Percentiles rank a stretch among this genome's conserved stretches.
phyloP scores from a whole-genome alignment of 1,140 invertebrate genomes.

The Euborellia annulipes region DNA sequence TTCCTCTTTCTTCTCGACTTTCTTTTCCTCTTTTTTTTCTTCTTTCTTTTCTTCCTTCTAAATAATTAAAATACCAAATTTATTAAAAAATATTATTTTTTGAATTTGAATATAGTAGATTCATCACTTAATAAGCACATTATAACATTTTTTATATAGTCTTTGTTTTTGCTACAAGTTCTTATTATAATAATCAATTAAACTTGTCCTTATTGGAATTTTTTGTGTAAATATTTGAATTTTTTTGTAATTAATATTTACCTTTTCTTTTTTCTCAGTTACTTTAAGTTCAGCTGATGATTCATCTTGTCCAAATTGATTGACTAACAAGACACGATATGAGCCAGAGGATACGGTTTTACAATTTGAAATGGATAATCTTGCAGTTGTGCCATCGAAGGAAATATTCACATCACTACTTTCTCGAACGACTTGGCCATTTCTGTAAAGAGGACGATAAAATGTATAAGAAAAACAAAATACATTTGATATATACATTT shows the following conservation, averaged over 20 bases:
- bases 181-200: too few relatives aligned
- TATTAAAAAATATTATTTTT: too few relatives aligned
- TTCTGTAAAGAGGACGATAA: slow-evolving; percentile 34
- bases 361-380: slow-evolving; percentile 51
- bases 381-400: slow-evolving; percentile 68
- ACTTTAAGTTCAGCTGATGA: slow-evolving; percentile 58
- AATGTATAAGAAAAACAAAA: slow-evolving; percentile 9
- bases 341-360: slow-evolving; percentile 51
- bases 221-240: background rate
- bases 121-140: too few relatives aligned
- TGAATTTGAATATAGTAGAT: too few relatives aligned
- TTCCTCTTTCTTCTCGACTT: slow-evolving; percentile 20
- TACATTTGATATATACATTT: too few relatives aligned
- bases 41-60: slow-evolving; percentile 17
- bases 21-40: slow-evolving; percentile 17
- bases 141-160: too few relatives aligned
- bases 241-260: background rate
- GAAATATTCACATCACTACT: slow-evolving; percentile 45
- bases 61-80: too few relatives aligned
- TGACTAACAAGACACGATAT: slow-evolving; percentile 64
- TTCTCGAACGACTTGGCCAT: slow-evolving; percentile 52
- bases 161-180: too few relatives aligned
- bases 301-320: slow-evolving; percentile 70
- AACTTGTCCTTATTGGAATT: too few relatives aligned
- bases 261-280: slow-evolving; percentile 28